Evolutionary conservation across 1,140 invertebrate species (phyloP).

Genomic region (Choristoneura fumiferana): DNA sequence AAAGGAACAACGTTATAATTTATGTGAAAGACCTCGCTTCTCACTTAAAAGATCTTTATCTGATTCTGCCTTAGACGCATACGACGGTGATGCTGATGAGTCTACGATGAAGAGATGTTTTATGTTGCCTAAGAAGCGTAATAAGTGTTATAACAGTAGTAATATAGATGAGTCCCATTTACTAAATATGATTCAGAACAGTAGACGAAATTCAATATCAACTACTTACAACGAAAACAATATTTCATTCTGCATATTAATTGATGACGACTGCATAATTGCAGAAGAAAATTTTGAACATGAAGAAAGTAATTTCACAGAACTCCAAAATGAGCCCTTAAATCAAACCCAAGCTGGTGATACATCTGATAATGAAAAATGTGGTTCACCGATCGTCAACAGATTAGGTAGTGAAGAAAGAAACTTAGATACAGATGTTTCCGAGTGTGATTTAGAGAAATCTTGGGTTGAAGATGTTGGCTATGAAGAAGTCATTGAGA

Average conservation of each 20-base stretch:
- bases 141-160: conserved; percentile 34
- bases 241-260: conserved; percentile 62
- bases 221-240: conserved; percentile 58
- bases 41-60: conserved; percentile 61
- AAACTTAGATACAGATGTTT: conserved; percentile 19
- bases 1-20: neutral
- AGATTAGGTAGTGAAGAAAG: conserved; percentile 33
- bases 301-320: conserved; percentile 50
- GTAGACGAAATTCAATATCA: conserved; percentile 61
- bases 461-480: conserved; percentile 72
- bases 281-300: conserved; percentile 48
- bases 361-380: conserved; percentile 4
- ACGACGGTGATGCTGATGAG: conserved; percentile 27
- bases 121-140: conserved; percentile 40
- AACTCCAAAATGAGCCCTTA: conserved; percentile 39
- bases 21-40: neutral
- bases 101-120: conserved; percentile 25
- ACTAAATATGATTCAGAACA: conserved; percentile 53
- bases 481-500: conserved; percentile 71
- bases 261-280: conserved; percentile 61
- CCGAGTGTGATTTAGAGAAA: conserved; percentile 28
- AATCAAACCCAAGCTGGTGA: conserved; percentile 20
- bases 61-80: conserved; percentile 52
- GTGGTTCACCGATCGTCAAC: neutral
- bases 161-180: conserved; percentile 35